These are phyloP conservation scores for Trypoxylon attenuatum DNA, from an alignment of 2,888 invertebrate species.

Conservation along the genomic window DNA sequence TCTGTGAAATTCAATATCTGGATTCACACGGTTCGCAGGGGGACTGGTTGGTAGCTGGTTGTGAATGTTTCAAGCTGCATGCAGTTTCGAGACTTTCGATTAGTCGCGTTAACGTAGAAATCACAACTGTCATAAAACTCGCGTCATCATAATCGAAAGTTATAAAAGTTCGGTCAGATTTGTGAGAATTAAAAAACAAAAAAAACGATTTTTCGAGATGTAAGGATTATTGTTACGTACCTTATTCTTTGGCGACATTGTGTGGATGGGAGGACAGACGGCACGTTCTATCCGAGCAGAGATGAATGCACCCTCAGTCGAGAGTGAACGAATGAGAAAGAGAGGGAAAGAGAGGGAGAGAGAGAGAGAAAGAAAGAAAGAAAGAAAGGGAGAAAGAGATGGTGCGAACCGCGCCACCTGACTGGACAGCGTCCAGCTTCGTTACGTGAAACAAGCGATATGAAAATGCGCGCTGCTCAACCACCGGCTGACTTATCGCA, in stretches of 20 bases:
- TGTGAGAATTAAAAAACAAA: too few relatives aligned
- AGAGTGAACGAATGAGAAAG: neutral
- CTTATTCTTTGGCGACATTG: constrained; percentile 65
- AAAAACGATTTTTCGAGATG: too few relatives aligned
- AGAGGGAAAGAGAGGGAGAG: constrained; percentile 2
- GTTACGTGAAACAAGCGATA: constrained; percentile 58
- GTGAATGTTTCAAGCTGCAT: neutral
- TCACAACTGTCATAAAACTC: too few relatives aligned
- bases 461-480: constrained; percentile 63
- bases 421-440: constrained; percentile 54
- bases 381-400: constrained; percentile 16
- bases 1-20: neutral
- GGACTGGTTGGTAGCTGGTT: too few relatives aligned
- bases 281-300: constrained; percentile 17
- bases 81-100: neutral
- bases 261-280: constrained; percentile 3
- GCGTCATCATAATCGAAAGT: too few relatives aligned
- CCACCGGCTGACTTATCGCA: constrained; percentile 64
- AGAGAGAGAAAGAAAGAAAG: constrained; percentile 17
- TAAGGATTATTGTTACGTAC: constrained; percentile 48
- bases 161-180: too few relatives aligned
- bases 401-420: constrained; percentile 45
- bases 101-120: neutral
- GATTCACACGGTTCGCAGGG: neutral
- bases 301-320: constrained; percentile 40